phyloP scores from a whole-genome alignment of 2,113 vertebrate species.

The Xiphophorus couchianus region DNA sequence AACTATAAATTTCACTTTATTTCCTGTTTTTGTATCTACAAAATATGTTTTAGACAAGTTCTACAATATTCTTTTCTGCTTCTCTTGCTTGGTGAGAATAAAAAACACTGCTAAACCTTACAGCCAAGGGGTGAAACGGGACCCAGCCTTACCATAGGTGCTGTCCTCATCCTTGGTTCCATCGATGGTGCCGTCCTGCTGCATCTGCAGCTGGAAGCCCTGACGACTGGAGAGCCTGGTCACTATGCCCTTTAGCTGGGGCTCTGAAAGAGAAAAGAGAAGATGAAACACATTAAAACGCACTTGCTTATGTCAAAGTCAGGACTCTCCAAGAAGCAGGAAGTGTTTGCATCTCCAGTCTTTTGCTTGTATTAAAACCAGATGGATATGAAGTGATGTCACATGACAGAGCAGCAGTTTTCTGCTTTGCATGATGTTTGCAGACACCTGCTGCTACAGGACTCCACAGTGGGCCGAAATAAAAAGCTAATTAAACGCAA shows the following conservation, averaged over 20 bases:
- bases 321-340: conserved; percentile 17
- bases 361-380: background rate
- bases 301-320: conserved; percentile 18
- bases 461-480: conserved; percentile 6
- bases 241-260: conserved; percentile 99
- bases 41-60: background rate
- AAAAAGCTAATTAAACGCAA: conserved; percentile 42
- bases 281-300: conserved; percentile 22
- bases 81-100: background rate
- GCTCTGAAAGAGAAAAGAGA: conserved; percentile 82
- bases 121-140: too few species aligned
- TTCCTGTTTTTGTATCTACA: background rate
- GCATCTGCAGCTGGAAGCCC: conserved; percentile 97
- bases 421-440: background rate
- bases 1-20: background rate
- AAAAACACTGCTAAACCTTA: background rate
- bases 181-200: conserved; percentile 95
- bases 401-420: background rate
- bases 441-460: conserved; percentile 11
- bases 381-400: background rate
- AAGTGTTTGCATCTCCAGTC: conserved; percentile 21
- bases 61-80: background rate
- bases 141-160: conserved; percentile 65
- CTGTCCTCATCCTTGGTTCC: conserved; percentile 98
- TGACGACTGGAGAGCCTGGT: conserved; percentile 97